phyloP scores from a whole-genome alignment of 2,797 vertebrate species.

The Leptoclinus maculatus region DNA sequence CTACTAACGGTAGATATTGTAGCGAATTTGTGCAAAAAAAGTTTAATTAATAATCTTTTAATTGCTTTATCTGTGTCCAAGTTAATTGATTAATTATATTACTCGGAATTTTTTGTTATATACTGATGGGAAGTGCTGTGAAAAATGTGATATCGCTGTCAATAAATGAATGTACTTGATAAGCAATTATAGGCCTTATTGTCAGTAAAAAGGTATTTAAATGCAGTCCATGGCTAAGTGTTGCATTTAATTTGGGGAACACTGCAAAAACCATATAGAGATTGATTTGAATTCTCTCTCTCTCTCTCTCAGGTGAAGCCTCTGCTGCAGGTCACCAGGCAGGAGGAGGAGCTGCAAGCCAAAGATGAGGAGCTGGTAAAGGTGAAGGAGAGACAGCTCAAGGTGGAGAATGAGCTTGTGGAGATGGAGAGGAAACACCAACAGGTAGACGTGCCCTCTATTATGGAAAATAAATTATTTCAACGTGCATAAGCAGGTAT shows the following conservation, averaged over 20 bases:
- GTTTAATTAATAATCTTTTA: not conserved
- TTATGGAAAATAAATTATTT: constrained; percentile 8
- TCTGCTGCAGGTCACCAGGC: constrained; percentile 96
- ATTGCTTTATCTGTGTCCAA: not conserved
- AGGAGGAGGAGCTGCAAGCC: constrained; percentile 96
- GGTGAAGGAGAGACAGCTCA: constrained; percentile 95
- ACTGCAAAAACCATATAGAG: not conserved
- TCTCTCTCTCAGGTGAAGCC: constrained; percentile 91
- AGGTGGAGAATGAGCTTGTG: constrained; percentile 94
- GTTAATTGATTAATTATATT: not conserved
- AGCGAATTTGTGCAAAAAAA: not conserved
- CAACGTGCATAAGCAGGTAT: not conserved
- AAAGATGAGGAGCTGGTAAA: constrained; percentile 97
- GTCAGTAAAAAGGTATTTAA: not conserved
- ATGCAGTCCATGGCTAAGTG: not conserved
- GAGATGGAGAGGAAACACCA: constrained; percentile 98
- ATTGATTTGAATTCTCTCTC: not conserved
- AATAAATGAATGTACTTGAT: not conserved
- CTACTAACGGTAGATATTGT: not conserved
- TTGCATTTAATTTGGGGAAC: not conserved
- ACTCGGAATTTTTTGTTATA: not conserved
- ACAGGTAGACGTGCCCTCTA: constrained; percentile 82
- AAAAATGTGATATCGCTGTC: not conserved
- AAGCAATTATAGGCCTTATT: not conserved
- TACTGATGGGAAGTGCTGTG: not conserved